phyloP scores from a whole-genome alignment of 1,140 invertebrate species.

The Psilanteris sp. region DNA sequence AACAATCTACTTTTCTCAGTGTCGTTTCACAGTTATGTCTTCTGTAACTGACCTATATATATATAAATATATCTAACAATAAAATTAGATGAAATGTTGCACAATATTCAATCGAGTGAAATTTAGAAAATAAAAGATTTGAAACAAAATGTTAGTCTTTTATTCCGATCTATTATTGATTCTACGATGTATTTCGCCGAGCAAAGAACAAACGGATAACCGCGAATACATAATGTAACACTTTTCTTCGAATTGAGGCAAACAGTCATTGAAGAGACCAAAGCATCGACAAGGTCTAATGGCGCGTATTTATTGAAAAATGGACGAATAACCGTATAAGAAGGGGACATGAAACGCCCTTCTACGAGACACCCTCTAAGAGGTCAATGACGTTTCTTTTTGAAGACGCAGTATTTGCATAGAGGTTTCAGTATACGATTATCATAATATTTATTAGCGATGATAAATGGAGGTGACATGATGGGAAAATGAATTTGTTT shows the following conservation, averaged over 20 bases:
- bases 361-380: slow-evolving; percentile 43
- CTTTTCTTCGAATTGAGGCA: too few relatives aligned
- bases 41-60: too few relatives aligned
- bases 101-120: too few relatives aligned
- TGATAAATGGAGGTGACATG: slow-evolving; percentile 26
- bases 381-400: slow-evolving; percentile 56
- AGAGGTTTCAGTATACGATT: neutral
- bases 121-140: too few relatives aligned
- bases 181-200: slow-evolving; percentile 26
- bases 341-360: slow-evolving; percentile 58
- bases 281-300: slow-evolving; percentile 38
- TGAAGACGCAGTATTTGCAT: slow-evolving; percentile 39
- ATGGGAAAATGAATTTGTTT: slow-evolving; percentile 28
- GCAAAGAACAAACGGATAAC: neutral
- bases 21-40: too few relatives aligned
- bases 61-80: too few relatives aligned
- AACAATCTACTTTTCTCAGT: too few relatives aligned
- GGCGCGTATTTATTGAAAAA: slow-evolving; percentile 63
- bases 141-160: too few relatives aligned
- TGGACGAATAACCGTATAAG: slow-evolving; percentile 51
- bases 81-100: too few relatives aligned
- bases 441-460: slow-evolving; percentile 31
- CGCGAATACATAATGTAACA: neutral
- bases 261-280: slow-evolving; percentile 21
- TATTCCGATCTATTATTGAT: too few relatives aligned